phyloP scores from a whole-genome alignment of 2,113 vertebrate species.

The Candoia aspera region DNA sequence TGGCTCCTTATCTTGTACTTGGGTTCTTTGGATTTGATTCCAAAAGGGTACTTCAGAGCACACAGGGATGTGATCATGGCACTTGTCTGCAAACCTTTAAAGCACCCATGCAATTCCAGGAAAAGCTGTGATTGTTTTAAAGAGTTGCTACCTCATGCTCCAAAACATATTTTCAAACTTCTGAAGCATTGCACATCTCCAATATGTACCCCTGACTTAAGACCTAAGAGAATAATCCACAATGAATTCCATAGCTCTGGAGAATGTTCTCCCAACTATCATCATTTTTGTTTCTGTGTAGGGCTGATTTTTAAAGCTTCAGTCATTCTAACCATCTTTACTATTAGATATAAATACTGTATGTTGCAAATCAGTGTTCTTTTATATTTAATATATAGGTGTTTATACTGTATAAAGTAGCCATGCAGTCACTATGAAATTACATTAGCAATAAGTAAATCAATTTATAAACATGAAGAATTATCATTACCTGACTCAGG shows the following conservation, averaged over 20 bases:
- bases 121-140: background rate
- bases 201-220: background rate
- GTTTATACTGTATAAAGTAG: background rate
- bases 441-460: background rate
- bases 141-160: background rate
- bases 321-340: background rate
- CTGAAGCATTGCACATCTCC: background rate
- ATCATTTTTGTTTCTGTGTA: background rate
- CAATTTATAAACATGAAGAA: background rate
- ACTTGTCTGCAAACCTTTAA: too few species aligned
- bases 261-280: background rate
- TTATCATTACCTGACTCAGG: background rate
- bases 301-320: conserved; percentile 9
- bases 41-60: background rate
- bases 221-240: conserved; percentile 12
- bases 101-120: background rate
- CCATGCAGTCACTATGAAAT: background rate
- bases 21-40: background rate
- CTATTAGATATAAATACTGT: too few species aligned
- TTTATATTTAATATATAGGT: background rate
- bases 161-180: background rate
- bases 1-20: conserved; percentile 17
- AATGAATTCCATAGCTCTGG: background rate
- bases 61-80: too few species aligned
- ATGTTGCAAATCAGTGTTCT: background rate